A percentile compares a stretch with the other conserved stretches of the same genome.
These are phyloP conservation scores for Steromphala cineraria DNA, from an alignment of 2,888 invertebrate species.

Conservation along the genomic window DNA sequence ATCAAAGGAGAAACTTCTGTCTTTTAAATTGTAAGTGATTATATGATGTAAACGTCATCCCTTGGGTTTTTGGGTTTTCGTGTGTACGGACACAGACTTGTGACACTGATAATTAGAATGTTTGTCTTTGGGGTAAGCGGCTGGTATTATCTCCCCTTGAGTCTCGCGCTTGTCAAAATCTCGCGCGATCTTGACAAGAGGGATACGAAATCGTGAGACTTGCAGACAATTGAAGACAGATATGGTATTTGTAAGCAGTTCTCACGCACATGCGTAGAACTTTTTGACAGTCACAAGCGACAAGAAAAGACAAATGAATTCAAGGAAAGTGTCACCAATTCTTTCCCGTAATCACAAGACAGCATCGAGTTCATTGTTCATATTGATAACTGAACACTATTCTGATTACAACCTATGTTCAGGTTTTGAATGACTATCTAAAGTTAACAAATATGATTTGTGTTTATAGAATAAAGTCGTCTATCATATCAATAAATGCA, in stretches of 20 bases:
- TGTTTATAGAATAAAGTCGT: too few species aligned
- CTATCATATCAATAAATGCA: too few species aligned
- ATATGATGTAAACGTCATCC: not conserved
- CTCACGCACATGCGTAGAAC: not conserved
- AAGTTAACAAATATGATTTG: too few species aligned
- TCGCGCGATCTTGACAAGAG: conserved; percentile 13
- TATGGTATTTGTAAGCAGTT: not conserved
- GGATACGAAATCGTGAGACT: not conserved
- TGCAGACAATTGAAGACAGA: not conserved
- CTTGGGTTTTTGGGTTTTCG: not conserved
- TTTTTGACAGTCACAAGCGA: too few species aligned
- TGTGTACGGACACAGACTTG: not conserved
- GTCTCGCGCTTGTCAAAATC: conserved; percentile 13
- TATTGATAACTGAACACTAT: too few species aligned
- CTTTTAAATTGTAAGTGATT: not conserved
- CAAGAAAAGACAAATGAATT: too few species aligned
- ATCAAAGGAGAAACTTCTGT: not conserved
- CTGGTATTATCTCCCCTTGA: conserved; percentile 7
- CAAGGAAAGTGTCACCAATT: too few species aligned
- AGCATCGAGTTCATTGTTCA: too few species aligned
- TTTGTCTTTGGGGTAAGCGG: conserved; percentile 16
- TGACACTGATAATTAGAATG: not conserved
- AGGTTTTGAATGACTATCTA: too few species aligned
- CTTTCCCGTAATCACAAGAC: too few species aligned
- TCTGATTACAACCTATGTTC: too few species aligned